phyloP scores from a whole-genome alignment of 2,888 invertebrate species.

The Cheilosia impressa region DNA sequence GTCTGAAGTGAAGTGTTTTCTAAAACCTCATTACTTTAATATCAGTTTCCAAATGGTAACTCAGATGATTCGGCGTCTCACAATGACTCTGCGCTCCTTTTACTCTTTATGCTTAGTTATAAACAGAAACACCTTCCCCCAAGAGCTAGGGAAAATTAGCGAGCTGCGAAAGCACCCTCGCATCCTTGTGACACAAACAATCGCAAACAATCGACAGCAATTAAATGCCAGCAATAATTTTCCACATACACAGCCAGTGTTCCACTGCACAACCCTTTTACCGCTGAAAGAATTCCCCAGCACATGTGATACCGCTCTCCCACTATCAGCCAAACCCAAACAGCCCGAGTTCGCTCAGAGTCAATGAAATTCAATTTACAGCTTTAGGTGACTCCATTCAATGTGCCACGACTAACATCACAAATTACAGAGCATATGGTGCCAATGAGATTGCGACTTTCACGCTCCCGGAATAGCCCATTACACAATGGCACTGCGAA shows the following conservation, averaged over 20 bases:
- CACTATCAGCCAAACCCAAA: constrained; percentile 1
- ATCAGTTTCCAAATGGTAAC: too few species aligned
- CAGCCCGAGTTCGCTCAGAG: constrained; percentile 21
- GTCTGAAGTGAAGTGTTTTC: too few species aligned
- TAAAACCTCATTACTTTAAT: too few species aligned
- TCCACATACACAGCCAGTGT: constrained; percentile 4
- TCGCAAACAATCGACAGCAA: constrained; percentile 58
- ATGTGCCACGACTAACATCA: constrained; percentile 79
- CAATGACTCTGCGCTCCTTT: background rate
- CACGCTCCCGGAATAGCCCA: constrained; percentile 54
- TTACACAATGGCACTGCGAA: constrained; percentile 37
- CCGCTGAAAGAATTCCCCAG: constrained; percentile 29
- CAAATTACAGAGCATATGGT: constrained; percentile 84
- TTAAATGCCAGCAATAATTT: constrained; percentile 61
- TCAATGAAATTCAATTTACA: constrained; percentile 74
- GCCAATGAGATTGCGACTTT: constrained; percentile 82
- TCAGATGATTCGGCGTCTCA: background rate
- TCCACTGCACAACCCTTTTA: constrained; percentile 35
- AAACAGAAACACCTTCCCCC: background rate
- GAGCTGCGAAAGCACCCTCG: constrained; percentile 1
- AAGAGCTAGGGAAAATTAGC: constrained; percentile 20
- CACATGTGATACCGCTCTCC: constrained; percentile 57
- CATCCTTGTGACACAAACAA: constrained; percentile 17
- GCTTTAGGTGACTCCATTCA: constrained; percentile 61
- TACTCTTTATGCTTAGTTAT: background rate